These are phyloP conservation scores for Drosophila asahinai DNA, from an alignment of 1,140 invertebrate species.

Conservation along the genomic window DNA sequence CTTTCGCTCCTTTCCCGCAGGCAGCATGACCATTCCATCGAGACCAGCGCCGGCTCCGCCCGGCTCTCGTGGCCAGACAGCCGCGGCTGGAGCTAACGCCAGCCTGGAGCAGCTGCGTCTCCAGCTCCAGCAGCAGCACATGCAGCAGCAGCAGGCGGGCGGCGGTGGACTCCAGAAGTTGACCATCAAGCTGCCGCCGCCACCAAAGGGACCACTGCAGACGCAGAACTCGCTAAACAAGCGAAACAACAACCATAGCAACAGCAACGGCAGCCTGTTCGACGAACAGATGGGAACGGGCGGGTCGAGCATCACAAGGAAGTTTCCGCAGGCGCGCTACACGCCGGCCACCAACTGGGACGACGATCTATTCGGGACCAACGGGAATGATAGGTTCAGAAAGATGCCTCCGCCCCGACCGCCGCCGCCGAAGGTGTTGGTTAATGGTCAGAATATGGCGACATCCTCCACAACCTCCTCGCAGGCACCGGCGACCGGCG, in stretches of 20 bases:
- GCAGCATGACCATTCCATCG: slow-evolving; percentile 81
- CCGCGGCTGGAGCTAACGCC: slow-evolving; percentile 77
- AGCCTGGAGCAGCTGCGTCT: slow-evolving; percentile 74
- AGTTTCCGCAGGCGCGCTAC: slow-evolving; percentile 80
- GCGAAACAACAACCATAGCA: slow-evolving; percentile 53
- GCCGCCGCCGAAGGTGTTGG: slow-evolving; percentile 75
- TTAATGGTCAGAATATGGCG: slow-evolving; percentile 56
- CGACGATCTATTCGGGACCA: slow-evolving; percentile 69
- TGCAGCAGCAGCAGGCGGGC: slow-evolving; percentile 65
- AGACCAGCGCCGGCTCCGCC: slow-evolving; percentile 84
- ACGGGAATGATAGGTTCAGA: slow-evolving; percentile 54
- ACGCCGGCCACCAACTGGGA: slow-evolving; percentile 82
- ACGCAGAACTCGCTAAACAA: slow-evolving; percentile 30
- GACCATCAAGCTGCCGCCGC: slow-evolving; percentile 77
- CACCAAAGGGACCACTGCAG: slow-evolving; percentile 65
- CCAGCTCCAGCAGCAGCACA: slow-evolving; percentile 77
- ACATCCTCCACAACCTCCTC: slow-evolving; percentile 26
- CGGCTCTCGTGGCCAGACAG: slow-evolving; percentile 62
- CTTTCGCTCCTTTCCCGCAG: slow-evolving; percentile 26
- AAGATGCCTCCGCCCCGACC: slow-evolving; percentile 81
- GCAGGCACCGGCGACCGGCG: slow-evolving; percentile 22
- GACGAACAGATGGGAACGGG: slow-evolving; percentile 31
- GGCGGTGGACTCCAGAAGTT: slow-evolving; percentile 69
- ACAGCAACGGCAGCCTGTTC: slow-evolving; percentile 28
- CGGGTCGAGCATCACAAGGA: slow-evolving; percentile 70